Base-by-base conservation (phyloP, 1,140 invertebrate genomes). In the Aphelenchoides avenae region DNA sequence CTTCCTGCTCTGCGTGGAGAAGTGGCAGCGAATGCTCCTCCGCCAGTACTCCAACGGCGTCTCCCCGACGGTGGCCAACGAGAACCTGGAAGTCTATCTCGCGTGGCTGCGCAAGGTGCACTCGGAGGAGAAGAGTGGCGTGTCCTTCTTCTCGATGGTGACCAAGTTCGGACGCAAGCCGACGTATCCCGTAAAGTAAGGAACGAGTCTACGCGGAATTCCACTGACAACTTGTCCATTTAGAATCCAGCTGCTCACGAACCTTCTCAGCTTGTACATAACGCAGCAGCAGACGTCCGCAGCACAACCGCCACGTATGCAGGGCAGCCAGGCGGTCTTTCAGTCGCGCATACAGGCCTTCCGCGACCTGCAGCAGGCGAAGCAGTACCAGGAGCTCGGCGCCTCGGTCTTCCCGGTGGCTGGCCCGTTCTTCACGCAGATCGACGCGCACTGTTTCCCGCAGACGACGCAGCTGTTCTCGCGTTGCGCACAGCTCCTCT, bases 41-140 rank as follows among this genome's bases (percentile, higher is more conserved):
- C 41, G 36, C 5, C 27, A 64, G 27, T 64, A 64, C 52, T 29
- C 64, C 22, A 62, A 64, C 26, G 44, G 36, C 24, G 31, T 62
- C 22, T 20, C 49, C 15, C 27, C 36, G 22, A 63, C 39, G 4
- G 30, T 55, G 11, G 60, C 60, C 1, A 63, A 62, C 31, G 52
- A 56, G 27, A 42, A 67, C n/a, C 15, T 64, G 3, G 64, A 64
- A 6, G 40, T 27, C 18, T 54, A 41, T 24, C 11, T 66, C 18
- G n/a, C 33, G 1, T 67, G 37, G 15, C 37, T 64, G 56, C 53
- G 33, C 42, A 63, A 62, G 24, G n/a, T 66, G 1, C 47, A 43
- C n/a, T 47, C 64, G 11, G 61, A 67, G 6, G 61, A 64, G 18
- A 68, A 68, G 41, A 53, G 61, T 24, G 61, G 64, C 18, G 62